Evolutionary conservation across 1,140 invertebrate genomes (phyloP), one percentile per base, ranked within the genome.

Genomic region (Phortica variegata): DNA sequence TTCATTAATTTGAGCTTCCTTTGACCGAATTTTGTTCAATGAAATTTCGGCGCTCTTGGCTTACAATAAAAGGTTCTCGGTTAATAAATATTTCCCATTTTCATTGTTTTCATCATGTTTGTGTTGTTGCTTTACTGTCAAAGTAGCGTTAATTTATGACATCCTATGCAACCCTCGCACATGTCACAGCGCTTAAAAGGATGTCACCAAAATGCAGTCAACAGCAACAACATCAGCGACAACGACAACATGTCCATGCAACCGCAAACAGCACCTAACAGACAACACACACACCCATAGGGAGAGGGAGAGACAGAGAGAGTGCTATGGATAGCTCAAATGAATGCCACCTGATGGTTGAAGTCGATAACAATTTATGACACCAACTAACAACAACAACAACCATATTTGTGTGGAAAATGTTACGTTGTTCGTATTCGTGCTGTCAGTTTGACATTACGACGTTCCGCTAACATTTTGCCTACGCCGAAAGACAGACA

Each of bases 321-420:
- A 34, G 46, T 54, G 33, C 52, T 43, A 29, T 54, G 62, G 56
- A 56, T 62, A 59, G 56, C 56, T 58, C 61, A 56, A 56, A 55
- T 54, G 56, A 59, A 61, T 68, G 56, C 58, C 68, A 72, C 68
- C 68, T 72, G 68, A 72, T 72, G 68, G 63, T 68, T 58, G 68
- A 62, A 63, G 63, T 62, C 68, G 68, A 72, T 72, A 72, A 72
- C 68, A 63, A 72, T 72, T 72, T 71, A 72, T 72, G 66, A 66
- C 62, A 69, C 62, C 62, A 56, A 49, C 47, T 47, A 50, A 43
- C 43, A 43, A 13, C 33, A 23, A 19, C 45, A 47, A 43, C 58
- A 58, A 29, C 49, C 55, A 17, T 44, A 53, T 23, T 2, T 47
- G 26, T 39, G 46, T 17, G 20, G 46, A 18, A 39, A 26, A n/a